These are phyloP conservation scores for Metaphire vulgaris DNA, from an alignment of 1,140 invertebrate species.

Conservation along the genomic window DNA sequence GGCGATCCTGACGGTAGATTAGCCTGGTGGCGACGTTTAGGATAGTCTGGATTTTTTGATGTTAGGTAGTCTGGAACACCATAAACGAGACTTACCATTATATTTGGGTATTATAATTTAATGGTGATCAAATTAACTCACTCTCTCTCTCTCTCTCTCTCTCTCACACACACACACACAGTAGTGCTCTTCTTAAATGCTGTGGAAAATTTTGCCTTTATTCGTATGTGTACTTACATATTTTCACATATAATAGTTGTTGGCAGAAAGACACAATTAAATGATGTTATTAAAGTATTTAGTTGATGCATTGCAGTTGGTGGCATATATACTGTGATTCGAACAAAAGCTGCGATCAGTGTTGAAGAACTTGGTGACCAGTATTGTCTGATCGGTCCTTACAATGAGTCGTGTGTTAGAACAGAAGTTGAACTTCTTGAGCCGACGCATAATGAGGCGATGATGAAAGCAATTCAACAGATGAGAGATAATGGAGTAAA, in stretches of 20 bases:
- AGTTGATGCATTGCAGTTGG: slow-evolving; percentile 87
- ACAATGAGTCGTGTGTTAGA: slow-evolving; percentile 85
- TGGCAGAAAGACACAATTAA: no score
- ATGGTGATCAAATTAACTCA: slow-evolving; percentile 3
- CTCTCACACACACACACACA: neutral
- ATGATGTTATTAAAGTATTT: no score
- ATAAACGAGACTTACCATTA: slow-evolving; percentile 12
- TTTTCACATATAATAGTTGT: no score
- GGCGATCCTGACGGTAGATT: no score
- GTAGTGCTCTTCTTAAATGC: no score
- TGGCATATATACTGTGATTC: slow-evolving; percentile 96
- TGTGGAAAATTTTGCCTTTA: no score
- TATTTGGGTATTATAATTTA: slow-evolving; percentile 9
- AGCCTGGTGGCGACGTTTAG: no score
- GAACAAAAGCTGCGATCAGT: slow-evolving; percentile 95
- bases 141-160: neutral
- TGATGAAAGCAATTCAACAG: slow-evolving; percentile 71
- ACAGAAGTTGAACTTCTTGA: slow-evolving; percentile 94
- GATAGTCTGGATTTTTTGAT: no score
- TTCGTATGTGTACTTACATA: no score
- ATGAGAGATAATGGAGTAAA: slow-evolving; percentile 82
- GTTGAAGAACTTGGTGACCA: slow-evolving; percentile 97
- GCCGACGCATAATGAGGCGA: slow-evolving; percentile 62
- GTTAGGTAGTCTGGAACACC: no score
- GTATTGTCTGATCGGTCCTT: slow-evolving; percentile 87